Percentiles rank a stretch among this genome's conserved stretches.
Conservation (phyloP, 1,140 invertebrate genomes). For the Conus betulinus region DNA sequence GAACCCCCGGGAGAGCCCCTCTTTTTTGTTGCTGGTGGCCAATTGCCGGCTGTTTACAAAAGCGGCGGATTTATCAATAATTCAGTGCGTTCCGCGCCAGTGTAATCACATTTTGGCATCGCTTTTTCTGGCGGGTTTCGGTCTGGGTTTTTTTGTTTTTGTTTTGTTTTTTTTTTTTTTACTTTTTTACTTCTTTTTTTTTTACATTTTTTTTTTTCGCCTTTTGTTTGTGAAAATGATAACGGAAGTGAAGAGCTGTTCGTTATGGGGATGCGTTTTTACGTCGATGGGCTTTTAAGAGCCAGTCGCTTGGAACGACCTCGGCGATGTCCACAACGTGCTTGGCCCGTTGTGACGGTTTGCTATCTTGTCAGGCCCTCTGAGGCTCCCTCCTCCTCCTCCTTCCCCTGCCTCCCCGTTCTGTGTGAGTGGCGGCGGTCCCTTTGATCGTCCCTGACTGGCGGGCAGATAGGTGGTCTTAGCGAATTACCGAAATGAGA, state of each 20-base stretch:
- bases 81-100: background rate
- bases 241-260: background rate
- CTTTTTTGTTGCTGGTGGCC: background rate
- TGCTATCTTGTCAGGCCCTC: background rate
- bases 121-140: background rate
- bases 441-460: background rate
- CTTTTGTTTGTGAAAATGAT: background rate
- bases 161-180: background rate
- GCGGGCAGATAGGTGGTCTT: background rate
- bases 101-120: conserved; percentile 3
- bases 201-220: background rate
- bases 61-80: background rate
- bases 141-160: no score
- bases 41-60: background rate
- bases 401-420: background rate
- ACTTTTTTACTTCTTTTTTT: no score
- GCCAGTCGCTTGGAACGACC: background rate
- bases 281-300: background rate
- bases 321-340: background rate
- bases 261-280: background rate
- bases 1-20: background rate
- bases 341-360: background rate
- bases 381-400: no score
- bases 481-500: conserved; percentile 3
- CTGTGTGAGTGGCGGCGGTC: background rate